Percentiles rank a stretch among this genome's conserved stretches.
Evolutionary conservation across 2,888 invertebrate genomes (phyloP).

Genomic region (Clunio marinus): DNA sequence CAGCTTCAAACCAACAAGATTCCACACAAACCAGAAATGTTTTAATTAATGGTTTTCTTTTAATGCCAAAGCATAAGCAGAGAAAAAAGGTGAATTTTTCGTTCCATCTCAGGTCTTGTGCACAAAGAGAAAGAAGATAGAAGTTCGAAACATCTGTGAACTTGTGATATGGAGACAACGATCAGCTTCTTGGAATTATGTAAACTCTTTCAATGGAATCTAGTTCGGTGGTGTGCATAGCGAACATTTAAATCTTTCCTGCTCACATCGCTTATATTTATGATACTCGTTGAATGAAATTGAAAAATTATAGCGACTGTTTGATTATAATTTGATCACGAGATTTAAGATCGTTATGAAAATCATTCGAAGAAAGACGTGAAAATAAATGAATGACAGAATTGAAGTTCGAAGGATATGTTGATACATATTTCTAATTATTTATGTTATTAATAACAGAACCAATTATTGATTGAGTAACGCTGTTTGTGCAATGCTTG

Average conservation of each 20-base stretch:
- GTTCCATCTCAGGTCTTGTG: background rate
- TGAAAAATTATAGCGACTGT: no score
- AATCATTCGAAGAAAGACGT: no score
- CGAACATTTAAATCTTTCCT: slow-evolving; percentile 3
- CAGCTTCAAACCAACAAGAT: background rate
- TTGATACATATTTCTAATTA: no score
- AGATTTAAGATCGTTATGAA: no score
- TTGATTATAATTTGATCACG: no score
- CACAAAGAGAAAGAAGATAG: slow-evolving; percentile 6
- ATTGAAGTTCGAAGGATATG: no score
- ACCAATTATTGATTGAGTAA: no score
- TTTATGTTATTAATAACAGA: no score
- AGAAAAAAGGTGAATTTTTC: slow-evolving; percentile 17
- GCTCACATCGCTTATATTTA: no score
- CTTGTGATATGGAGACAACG: slow-evolving; percentile 35
- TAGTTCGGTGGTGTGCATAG: slow-evolving; percentile 6
- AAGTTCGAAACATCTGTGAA: slow-evolving; percentile 31
- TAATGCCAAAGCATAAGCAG: background rate
- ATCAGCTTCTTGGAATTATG: slow-evolving; percentile 37
- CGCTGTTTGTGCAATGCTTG: no score
- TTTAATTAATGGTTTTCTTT: slow-evolving; percentile 37
- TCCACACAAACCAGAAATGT: slow-evolving; percentile 28
- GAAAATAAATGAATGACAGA: no score
- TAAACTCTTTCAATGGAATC: slow-evolving; percentile 37
- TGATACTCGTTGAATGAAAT: background rate